Conservation (phyloP, 2,888 invertebrate species). For the Sphecodes monilicornis region DNA sequence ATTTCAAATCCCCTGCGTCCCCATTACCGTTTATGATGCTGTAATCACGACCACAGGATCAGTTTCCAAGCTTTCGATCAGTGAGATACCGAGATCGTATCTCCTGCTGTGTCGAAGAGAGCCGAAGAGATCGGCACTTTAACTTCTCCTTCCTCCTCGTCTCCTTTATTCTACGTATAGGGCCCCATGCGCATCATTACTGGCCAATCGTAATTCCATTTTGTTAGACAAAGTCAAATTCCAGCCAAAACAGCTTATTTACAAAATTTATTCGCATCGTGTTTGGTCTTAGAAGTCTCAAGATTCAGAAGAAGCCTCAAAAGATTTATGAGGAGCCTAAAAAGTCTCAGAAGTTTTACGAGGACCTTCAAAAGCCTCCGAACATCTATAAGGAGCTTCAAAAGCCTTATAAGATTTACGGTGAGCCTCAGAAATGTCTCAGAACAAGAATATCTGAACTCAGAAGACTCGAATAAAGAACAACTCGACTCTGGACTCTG, state of each 20-base stretch:
- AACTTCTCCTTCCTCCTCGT: not conserved
- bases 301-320: no score
- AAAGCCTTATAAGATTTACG: no score
- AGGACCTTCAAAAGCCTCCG: no score
- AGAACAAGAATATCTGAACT: not conserved
- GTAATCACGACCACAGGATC: slow-evolving; percentile 75
- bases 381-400: no score
- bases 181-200: not conserved
- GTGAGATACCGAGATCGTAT: slow-evolving; percentile 66
- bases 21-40: slow-evolving; percentile 53
- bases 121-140: slow-evolving; percentile 1
- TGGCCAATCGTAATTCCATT: not conserved
- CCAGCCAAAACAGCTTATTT: no score
- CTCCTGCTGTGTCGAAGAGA: slow-evolving; percentile 20
- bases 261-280: not conserved
- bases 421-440: no score
- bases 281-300: no score
- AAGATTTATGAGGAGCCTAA: no score
- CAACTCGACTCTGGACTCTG: no score
- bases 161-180: not conserved
- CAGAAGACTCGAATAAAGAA: no score
- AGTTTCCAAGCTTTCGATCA: slow-evolving; percentile 77
- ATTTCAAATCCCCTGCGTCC: slow-evolving; percentile 47
- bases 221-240: not conserved
- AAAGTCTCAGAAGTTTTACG: no score